Evolutionary conservation across 2,888 invertebrate genomes (phyloP), one percentile per base, ranked within the genome.

Genomic region (Listrodromus nycthemerus): DNA sequence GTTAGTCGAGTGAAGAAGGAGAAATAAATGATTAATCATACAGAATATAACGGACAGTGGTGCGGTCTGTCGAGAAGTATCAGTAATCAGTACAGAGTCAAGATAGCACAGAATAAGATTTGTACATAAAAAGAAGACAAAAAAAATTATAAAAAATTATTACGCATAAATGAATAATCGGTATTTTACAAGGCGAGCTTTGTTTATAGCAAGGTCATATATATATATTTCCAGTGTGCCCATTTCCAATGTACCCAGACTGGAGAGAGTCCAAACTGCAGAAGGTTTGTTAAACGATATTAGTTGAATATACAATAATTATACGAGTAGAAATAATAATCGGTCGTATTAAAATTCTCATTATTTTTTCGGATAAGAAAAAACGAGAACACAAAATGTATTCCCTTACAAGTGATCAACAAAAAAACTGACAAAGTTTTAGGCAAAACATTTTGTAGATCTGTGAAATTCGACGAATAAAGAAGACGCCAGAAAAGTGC

Each of bases 51-150:
- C 87, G 41, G 82, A 84, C 78, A 87, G 83, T 83, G 87, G 86
- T 88, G 83, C 86, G 86, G 87, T 89, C 91, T 87, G 90, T 91
- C 90, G 76, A 88, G 80, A 88, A 89, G 88, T n/a, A n/a, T n/a
- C n/a, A n/a, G n/a, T n/a, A n/a, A n/a, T 92, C 89, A 83, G 86
- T 88, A 86, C 50, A 74, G 50, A 61, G 37, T 61, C 61, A 37
- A 90, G 88, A 92, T 91, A 93, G 92, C 93, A 92, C 92, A 92
- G 93, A 92, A 89, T 91, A 89, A 87, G 88, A 86, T 33, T 41
- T 45, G 88, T 86, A 73, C 70, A 82, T 82, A 79, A 76, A 81
- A 87, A 66, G 75, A 66, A 21, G 5, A 52, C 16, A 19, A 52
- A 45, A 50, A 41, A 69, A 66, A 37, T 61, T 70, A 61, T 77